Evolutionary conservation across 1,140 invertebrate genomes (phyloP).

Genomic region (Cyphomyrmex costatus): DNA sequence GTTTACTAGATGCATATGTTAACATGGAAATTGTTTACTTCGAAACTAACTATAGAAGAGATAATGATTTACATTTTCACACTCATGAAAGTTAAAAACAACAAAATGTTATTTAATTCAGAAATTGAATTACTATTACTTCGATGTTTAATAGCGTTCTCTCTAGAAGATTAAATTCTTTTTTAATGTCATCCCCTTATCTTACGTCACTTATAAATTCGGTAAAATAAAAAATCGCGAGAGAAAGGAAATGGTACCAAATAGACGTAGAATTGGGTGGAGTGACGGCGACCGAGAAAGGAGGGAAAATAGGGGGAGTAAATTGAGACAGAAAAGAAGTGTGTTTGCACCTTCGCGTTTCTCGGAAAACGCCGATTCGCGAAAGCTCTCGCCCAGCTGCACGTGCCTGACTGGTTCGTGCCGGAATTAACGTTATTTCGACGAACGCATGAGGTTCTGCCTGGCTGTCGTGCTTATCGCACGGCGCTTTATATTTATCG

Average conservation of each 20-base stretch:
- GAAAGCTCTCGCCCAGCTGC: background rate
- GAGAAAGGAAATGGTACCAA: background rate
- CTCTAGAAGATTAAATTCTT: background rate
- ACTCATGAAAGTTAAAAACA: too few species aligned
- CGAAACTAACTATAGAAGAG: too few species aligned
- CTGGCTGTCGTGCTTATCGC: constrained; percentile 38
- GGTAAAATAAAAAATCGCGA: background rate
- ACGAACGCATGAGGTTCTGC: constrained; percentile 9
- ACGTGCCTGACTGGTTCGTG: constrained; percentile 60
- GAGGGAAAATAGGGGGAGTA: background rate
- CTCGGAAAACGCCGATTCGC: constrained; percentile 28
- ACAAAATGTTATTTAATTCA: too few species aligned
- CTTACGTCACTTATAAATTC: background rate
- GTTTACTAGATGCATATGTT: too few species aligned
- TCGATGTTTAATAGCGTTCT: too few species aligned
- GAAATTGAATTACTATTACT: too few species aligned
- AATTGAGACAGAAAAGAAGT: constrained; percentile 45
- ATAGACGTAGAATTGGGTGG: background rate
- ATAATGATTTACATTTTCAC: too few species aligned
- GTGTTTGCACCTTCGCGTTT: constrained; percentile 46
- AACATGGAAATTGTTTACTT: too few species aligned
- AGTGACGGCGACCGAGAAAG: background rate
- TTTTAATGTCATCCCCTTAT: background rate
- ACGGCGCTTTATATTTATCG: constrained; percentile 40
- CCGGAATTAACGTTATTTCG: constrained; percentile 72